Evolutionary conservation across 2,113 vertebrate species (phyloP).

Genomic region (Corythornis vintsioides): DNA sequence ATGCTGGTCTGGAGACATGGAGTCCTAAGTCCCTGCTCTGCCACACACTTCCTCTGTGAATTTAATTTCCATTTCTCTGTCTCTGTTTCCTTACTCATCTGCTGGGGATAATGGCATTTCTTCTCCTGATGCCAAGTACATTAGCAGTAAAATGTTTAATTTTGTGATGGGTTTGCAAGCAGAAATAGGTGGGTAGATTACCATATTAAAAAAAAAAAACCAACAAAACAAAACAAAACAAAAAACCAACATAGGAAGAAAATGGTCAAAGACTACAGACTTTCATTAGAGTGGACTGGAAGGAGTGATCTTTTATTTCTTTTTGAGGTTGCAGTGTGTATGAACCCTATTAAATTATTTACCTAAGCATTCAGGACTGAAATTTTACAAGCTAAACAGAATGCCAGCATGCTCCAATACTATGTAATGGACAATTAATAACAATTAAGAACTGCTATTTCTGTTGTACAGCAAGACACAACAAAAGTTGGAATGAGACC

Average conservation of each 20-base stretch:
- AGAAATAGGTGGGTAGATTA: not conserved
- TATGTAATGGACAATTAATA: not conserved
- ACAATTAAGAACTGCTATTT: not conserved
- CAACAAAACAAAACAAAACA: no score
- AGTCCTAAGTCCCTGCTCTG: not conserved
- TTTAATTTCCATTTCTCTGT: conserved; percentile 1
- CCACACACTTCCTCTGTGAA: not conserved
- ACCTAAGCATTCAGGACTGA: not conserved
- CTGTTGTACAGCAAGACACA: not conserved
- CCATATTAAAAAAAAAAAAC: not conserved
- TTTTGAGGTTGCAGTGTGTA: not conserved
- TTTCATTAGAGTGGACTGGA: not conserved
- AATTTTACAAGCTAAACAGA: conserved; percentile 28
- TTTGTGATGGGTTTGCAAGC: not conserved
- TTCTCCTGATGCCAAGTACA: conserved; percentile 16
- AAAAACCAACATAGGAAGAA: not conserved
- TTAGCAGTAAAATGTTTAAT: not conserved
- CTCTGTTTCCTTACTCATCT: conserved; percentile 13
- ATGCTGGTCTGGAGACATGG: not conserved
- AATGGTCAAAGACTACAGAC: not conserved
- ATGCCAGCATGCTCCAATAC: not conserved
- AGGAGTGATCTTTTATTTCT: not conserved
- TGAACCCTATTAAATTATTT: conserved; percentile 10
- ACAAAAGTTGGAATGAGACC: not conserved
- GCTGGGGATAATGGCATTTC: conserved; percentile 28